Conservation (phyloP, 2,113 vertebrate genomes). For the Chrysochloris asiatica region DNA sequence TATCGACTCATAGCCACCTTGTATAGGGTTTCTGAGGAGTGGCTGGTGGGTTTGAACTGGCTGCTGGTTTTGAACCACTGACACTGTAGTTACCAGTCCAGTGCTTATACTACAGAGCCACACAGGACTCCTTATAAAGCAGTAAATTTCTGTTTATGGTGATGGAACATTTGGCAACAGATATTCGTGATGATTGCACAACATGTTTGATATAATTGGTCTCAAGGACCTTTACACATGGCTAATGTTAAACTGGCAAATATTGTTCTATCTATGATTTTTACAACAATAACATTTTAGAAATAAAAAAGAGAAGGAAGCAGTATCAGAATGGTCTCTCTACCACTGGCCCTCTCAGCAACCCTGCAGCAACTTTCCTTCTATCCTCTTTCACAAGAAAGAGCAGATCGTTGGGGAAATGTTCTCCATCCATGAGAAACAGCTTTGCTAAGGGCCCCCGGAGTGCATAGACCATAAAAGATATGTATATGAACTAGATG, state of each 20-base stretch:
- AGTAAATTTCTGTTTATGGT: too few species aligned
- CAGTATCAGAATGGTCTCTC: background rate
- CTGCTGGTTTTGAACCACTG: too few species aligned
- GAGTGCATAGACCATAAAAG: background rate
- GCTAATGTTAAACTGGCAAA: background rate
- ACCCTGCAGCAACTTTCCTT: background rate
- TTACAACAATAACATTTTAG: background rate
- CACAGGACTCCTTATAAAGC: too few species aligned
- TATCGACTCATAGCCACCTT: too few species aligned
- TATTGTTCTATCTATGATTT: background rate
- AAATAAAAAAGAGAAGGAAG: background rate
- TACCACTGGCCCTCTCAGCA: background rate
- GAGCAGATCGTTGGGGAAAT: background rate
- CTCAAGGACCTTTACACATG: background rate
- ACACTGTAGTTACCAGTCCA: too few species aligned
- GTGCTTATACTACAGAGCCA: too few species aligned
- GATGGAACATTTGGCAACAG: background rate
- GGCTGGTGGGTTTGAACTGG: too few species aligned
- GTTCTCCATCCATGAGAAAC: background rate
- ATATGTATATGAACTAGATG: background rate
- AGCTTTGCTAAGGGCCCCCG: background rate
- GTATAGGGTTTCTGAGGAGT: too few species aligned
- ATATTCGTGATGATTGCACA: background rate
- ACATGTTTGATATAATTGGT: background rate
- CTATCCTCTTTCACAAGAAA: background rate